Conservation (phyloP, 1,140 invertebrate species). For the Drosophila ambigua region DNA sequence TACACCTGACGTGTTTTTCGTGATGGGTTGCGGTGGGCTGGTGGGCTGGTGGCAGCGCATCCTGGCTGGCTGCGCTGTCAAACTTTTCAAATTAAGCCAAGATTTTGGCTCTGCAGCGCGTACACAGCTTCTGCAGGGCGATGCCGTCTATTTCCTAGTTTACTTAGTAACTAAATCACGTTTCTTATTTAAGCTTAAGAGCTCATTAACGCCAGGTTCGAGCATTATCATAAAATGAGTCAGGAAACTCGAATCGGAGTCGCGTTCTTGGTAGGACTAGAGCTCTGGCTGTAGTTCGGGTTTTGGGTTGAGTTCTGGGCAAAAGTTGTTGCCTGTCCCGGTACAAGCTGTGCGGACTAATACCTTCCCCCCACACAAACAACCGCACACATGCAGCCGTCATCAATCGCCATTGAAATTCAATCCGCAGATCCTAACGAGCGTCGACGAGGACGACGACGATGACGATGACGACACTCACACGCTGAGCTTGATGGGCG, state of each 20-base stretch:
- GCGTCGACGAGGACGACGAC: conserved; percentile 16
- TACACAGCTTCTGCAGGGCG: conserved; percentile 9
- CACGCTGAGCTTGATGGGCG: conserved; percentile 60
- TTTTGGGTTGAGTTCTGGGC: conserved; percentile 21
- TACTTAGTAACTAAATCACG: conserved; percentile 82
- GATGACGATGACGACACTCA: conserved; percentile 44
- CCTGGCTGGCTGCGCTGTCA: conserved; percentile 44
- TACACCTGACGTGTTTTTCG: conserved; percentile 52
- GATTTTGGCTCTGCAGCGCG: conserved; percentile 50
- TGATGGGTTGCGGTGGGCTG: conserved; percentile 22
- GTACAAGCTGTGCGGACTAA: conserved; percentile 40
- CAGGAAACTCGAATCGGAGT: conserved; percentile 41
- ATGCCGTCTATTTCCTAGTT: conserved; percentile 66
- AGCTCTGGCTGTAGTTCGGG: no score
- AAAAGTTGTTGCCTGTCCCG: conserved; percentile 46
- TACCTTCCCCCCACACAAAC: conserved; percentile 15
- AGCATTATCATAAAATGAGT: conserved; percentile 80
- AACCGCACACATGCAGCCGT: conserved; percentile 31
- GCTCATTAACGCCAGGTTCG: conserved; percentile 80
- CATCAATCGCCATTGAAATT: conserved; percentile 83
- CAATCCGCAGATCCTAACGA: conserved; percentile 77
- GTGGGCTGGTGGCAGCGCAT: conserved; percentile 6
- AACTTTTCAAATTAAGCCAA: conserved; percentile 82
- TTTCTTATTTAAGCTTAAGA: conserved; percentile 83
- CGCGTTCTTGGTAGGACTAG: conserved; percentile 37